A percentile compares a stretch with the other conserved stretches of the same genome.
phyloP scores from a whole-genome alignment of 2,113 vertebrate genomes.

The Plectropomus leopardus region DNA sequence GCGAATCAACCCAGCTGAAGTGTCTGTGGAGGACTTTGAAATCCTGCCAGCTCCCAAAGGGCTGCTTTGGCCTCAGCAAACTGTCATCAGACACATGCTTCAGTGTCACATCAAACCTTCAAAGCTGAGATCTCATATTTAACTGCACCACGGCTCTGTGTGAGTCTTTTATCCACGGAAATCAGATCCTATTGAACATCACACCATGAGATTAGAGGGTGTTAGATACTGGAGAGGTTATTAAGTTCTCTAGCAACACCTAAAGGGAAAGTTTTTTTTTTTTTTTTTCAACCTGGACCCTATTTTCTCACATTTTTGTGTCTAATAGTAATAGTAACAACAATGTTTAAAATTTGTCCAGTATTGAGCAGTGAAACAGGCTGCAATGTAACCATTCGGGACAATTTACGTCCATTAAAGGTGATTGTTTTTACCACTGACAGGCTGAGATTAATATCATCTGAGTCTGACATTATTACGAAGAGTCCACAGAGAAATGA shows the following conservation, averaged over 20 bases:
- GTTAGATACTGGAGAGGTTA: not conserved
- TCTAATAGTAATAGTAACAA: no score
- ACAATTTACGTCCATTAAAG: no score
- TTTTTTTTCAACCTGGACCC: no score
- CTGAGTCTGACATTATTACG: no score
- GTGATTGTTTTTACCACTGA: no score
- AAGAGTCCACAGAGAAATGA: no score
- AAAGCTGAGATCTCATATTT: not conserved
- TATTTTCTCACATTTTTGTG: no score
- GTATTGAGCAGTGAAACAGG: no score
- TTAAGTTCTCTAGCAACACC: not conserved
- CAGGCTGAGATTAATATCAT: no score
- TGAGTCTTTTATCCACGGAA: not conserved
- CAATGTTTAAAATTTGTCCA: no score
- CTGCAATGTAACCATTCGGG: no score
- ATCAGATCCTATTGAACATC: not conserved
- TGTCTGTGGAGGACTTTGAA: slow-evolving; percentile 22
- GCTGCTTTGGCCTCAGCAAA: not conserved
- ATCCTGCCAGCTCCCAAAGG: not conserved
- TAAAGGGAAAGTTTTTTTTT: no score
- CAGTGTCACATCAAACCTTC: not conserved
- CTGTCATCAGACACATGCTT: not conserved
- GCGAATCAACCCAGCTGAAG: not conserved
- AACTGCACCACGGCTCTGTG: not conserved
- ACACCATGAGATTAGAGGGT: not conserved